Conservation (phyloP, 1,140 invertebrate species). For the Eulimnadia texana region DNA sequence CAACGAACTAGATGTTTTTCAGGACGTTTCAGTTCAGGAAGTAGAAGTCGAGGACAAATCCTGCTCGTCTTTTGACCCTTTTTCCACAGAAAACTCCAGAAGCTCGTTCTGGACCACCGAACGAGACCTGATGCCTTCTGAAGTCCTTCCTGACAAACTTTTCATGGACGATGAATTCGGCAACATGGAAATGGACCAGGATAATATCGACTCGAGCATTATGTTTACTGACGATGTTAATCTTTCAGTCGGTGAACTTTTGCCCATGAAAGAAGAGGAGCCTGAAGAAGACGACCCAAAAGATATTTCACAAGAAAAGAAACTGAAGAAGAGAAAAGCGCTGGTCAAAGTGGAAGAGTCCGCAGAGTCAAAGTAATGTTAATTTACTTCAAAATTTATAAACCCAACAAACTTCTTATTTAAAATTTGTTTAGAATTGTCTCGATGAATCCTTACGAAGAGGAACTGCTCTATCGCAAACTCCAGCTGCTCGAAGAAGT, state of each 20-base stretch:
- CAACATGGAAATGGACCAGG: neutral
- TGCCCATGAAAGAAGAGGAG: slow-evolving; percentile 3
- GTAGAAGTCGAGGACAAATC: neutral
- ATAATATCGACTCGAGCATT: neutral
- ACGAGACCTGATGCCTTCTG: slow-evolving; percentile 1
- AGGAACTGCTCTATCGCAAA: neutral
- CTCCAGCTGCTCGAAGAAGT: neutral
- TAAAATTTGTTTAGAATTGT: neutral
- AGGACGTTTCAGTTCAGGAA: too few species aligned
- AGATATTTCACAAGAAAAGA: neutral
- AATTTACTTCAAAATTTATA: slow-evolving; percentile 1
- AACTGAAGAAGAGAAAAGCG: neutral
- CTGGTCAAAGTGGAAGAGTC: neutral
- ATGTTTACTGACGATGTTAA: neutral
- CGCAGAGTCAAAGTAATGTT: neutral
- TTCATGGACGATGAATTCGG: slow-evolving; percentile 5
- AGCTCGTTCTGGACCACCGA: slow-evolving; percentile 4
- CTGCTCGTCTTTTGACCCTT: neutral
- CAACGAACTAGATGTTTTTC: too few species aligned
- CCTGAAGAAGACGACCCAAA: neutral
- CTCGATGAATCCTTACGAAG: neutral
- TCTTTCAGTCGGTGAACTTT: neutral
- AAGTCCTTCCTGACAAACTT: slow-evolving; percentile 1
- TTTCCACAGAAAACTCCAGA: slow-evolving; percentile 4
- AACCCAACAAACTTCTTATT: neutral